A percentile compares a stretch with the other conserved stretches of the same genome.
These are phyloP conservation scores for Trididemnum nubilum DNA, from an alignment of 23 tunicate species.

Conservation along the genomic window DNA sequence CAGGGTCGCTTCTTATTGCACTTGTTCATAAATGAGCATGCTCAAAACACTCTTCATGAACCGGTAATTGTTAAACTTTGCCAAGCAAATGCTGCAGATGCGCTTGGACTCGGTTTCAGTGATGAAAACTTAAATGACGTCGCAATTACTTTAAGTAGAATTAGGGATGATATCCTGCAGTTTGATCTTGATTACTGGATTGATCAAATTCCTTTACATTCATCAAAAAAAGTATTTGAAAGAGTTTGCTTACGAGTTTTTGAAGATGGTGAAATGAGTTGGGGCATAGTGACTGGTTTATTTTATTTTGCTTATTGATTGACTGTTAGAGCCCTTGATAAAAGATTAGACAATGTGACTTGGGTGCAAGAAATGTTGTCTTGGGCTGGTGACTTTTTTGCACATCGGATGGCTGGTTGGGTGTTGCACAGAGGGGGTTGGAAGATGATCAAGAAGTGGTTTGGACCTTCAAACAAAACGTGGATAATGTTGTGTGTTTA, in stretches of 20 bases:
- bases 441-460: constrained; percentile 74
- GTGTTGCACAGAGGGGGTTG: constrained; percentile 84
- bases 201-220: constrained; percentile 64
- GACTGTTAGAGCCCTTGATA: constrained; percentile 34
- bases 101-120: constrained; percentile 23
- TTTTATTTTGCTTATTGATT: constrained; percentile 90
- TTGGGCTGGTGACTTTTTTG: constrained; percentile 79
- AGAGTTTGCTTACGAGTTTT: constrained; percentile 83
- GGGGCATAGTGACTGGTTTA: constrained; percentile 88
- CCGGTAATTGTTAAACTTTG: constrained; percentile 42
- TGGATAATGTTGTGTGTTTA: too few relatives aligned
- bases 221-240: constrained; percentile 66
- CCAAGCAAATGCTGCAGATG: constrained; percentile 26
- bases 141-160: constrained; percentile 51
- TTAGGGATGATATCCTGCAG: constrained; percentile 64
- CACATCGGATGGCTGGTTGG: constrained; percentile 70
- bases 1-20: constrained; percentile 42
- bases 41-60: constrained; percentile 36
- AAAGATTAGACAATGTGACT: constrained; percentile 52
- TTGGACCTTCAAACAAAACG: constrained; percentile 37
- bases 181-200: constrained; percentile 51
- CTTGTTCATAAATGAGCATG: constrained; percentile 53
- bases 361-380: constrained; percentile 67
- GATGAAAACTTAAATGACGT: constrained; percentile 61
- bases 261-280: constrained; percentile 70